Percentiles rank a stretch among this genome's conserved stretches.
Conservation (phyloP, 1,140 invertebrate species). For the Trachelipus rathkii region DNA sequence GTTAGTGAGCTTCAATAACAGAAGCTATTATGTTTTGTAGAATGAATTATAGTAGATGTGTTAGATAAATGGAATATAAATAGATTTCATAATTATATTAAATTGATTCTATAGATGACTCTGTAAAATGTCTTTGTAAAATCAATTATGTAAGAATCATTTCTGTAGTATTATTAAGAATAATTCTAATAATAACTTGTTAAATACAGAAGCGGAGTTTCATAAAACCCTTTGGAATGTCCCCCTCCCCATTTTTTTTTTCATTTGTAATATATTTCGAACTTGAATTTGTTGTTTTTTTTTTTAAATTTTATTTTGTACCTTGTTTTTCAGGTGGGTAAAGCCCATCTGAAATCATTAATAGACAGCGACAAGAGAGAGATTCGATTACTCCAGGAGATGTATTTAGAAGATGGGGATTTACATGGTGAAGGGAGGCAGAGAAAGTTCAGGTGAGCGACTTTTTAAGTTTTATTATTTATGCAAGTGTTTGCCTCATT, state of each 20-base stretch:
- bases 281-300: background rate
- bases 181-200: too few relatives aligned
- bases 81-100: too few relatives aligned
- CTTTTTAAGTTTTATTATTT: slow-evolving; percentile 57
- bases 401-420: slow-evolving; percentile 81
- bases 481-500: background rate
- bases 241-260: background rate
- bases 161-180: too few relatives aligned
- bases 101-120: too few relatives aligned
- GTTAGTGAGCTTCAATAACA: too few relatives aligned
- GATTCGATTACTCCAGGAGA: slow-evolving; percentile 70
- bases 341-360: slow-evolving; percentile 55
- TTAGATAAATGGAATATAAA: too few relatives aligned
- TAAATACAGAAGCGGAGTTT: too few relatives aligned
- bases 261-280: background rate
- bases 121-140: too few relatives aligned
- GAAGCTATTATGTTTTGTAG: too few relatives aligned
- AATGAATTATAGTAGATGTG: too few relatives aligned
- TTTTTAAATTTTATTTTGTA: background rate
- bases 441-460: slow-evolving; percentile 75
- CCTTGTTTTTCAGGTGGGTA: slow-evolving; percentile 43
- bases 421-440: slow-evolving; percentile 68
- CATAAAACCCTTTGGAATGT: background rate
- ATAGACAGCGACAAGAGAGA: slow-evolving; percentile 77
- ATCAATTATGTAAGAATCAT: too few relatives aligned